phyloP scores from a whole-genome alignment of 2,888 invertebrate genomes.

The Plagodis dolabraria region DNA sequence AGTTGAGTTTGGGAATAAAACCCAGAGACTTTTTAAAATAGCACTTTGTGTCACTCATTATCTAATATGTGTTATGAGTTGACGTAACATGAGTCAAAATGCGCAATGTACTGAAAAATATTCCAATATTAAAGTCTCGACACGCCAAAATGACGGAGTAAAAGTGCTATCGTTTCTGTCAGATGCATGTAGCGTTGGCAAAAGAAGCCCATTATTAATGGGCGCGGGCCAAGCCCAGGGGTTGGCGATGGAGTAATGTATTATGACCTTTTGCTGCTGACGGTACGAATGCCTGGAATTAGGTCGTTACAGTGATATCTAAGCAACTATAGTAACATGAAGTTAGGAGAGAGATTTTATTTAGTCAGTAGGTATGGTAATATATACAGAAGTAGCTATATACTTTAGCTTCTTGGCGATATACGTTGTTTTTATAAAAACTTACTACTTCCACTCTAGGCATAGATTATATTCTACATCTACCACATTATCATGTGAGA shows the following conservation, averaged over 20 bases:
- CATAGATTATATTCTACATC: no score
- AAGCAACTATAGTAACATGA: background rate
- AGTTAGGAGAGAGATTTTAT: background rate
- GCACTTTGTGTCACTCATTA: no score
- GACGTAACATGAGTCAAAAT: background rate
- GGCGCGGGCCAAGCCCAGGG: conserved; percentile 59
- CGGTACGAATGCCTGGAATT: conserved; percentile 41
- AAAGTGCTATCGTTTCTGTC: conserved; percentile 78
- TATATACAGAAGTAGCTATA: no score
- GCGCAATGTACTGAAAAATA: conserved; percentile 4
- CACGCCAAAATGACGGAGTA: conserved; percentile 50
- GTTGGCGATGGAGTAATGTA: conserved; percentile 65
- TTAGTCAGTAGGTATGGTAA: background rate
- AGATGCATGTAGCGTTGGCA: conserved; percentile 69
- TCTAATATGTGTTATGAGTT: background rate
- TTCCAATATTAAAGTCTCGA: conserved; percentile 47
- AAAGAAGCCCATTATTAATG: conserved; percentile 77
- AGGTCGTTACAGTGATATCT: conserved; percentile 23
- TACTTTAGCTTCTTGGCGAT: no score
- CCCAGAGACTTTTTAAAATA: no score
- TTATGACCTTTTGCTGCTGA: conserved; percentile 63
- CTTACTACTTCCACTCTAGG: no score
- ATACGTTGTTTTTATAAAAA: no score
- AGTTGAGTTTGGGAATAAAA: no score
- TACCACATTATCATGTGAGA: no score